Percentiles rank a stretch among this genome's conserved stretches.
phyloP scores from a whole-genome alignment of 2,888 invertebrate species.

The Catocala sponsa region DNA sequence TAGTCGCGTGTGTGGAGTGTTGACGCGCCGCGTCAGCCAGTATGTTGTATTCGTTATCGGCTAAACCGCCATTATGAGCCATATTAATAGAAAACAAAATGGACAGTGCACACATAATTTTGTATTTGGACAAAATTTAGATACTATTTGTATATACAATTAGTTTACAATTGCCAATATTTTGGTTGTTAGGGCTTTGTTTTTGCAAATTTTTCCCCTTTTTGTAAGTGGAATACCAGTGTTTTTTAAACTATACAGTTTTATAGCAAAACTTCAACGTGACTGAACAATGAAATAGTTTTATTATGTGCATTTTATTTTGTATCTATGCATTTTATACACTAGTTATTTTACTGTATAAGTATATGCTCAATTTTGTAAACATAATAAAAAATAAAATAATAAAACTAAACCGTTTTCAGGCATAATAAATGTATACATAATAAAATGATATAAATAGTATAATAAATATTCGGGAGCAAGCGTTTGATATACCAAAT shows the following conservation, averaged over 20 bases:
- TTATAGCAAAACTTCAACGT: slow-evolving; percentile 43
- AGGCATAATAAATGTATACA: slow-evolving; percentile 45
- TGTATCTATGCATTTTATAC: slow-evolving; percentile 62
- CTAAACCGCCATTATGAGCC: slow-evolving; percentile 43
- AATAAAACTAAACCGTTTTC: slow-evolving; percentile 33
- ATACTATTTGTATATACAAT: slow-evolving; percentile 46
- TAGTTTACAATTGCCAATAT: slow-evolving; percentile 46
- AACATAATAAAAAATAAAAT: slow-evolving; percentile 41
- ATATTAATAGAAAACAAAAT: slow-evolving; percentile 33
- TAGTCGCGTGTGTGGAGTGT: too few relatives aligned
- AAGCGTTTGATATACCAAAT: slow-evolving; percentile 43
- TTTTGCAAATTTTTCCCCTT: slow-evolving; percentile 23
- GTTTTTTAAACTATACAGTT: slow-evolving; percentile 36
- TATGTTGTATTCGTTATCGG: slow-evolving; percentile 20
- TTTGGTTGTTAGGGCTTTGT: slow-evolving; percentile 48
- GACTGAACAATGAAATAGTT: slow-evolving; percentile 56
- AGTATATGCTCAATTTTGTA: slow-evolving; percentile 68
- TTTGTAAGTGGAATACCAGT: slow-evolving; percentile 36
- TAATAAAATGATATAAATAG: slow-evolving; percentile 39
- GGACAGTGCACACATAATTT: slow-evolving; percentile 40
- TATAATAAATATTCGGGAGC: slow-evolving; percentile 36
- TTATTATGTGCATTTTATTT: slow-evolving; percentile 56
- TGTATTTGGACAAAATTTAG: slow-evolving; percentile 46
- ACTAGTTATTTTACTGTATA: slow-evolving; percentile 60
- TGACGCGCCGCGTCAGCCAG: neutral